Percentiles rank a stretch among this genome's conserved stretches.
Conservation (phyloP, 2,113 vertebrate genomes). For the Otolemur garnettii region DNA sequence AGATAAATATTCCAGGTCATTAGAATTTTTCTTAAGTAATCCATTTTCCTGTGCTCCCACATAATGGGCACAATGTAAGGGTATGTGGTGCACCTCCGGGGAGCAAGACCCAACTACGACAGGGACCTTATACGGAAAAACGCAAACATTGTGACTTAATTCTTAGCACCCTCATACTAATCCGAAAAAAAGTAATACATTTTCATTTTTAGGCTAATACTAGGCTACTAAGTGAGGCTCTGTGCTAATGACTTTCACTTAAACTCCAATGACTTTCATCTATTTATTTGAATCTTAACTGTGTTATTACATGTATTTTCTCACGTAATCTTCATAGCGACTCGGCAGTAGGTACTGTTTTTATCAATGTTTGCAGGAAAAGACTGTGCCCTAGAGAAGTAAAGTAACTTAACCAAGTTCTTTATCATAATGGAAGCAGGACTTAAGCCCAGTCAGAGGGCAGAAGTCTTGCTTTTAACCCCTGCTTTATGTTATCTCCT, state of each 20-base stretch:
- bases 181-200: neutral
- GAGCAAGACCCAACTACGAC: no score
- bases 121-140: no score
- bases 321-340: neutral
- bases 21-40: constrained; percentile 27
- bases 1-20: neutral
- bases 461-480: neutral
- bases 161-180: no score
- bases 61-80: no score
- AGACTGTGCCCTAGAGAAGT: neutral
- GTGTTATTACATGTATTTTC: neutral
- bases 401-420: constrained; percentile 30
- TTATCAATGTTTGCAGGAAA: neutral
- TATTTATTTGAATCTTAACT: constrained; percentile 5
- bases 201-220: constrained; percentile 14
- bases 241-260: neutral
- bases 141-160: no score
- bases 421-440: neutral
- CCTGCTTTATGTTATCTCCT: neutral
- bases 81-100: no score
- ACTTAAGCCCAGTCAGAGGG: neutral
- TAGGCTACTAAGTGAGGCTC: neutral
- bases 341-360: neutral
- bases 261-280: neutral
- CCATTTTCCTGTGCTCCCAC: neutral